phyloP scores from a whole-genome alignment of 1,140 invertebrate species.

The Calliphora vicina region DNA sequence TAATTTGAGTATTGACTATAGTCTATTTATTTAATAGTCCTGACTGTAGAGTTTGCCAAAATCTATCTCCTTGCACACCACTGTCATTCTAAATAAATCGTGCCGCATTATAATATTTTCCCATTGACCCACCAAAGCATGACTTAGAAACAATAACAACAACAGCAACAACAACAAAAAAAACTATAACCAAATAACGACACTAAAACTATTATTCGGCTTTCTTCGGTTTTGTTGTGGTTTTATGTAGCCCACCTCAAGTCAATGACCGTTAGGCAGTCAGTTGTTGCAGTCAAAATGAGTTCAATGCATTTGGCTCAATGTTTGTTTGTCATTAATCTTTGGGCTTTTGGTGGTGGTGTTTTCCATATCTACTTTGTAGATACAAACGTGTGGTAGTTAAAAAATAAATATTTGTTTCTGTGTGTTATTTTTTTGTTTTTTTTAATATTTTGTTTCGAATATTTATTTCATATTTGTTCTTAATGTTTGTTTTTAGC shows the following conservation, averaged over 20 bases:
- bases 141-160: neutral
- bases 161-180: no score
- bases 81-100: neutral
- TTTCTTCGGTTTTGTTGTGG: neutral
- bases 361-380: no score
- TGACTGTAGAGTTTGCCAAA: no score
- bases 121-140: neutral
- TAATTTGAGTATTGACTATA: no score
- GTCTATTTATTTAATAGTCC: no score
- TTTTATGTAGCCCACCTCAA: neutral
- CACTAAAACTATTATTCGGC: neutral
- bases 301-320: neutral
- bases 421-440: neutral
- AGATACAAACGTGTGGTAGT: neutral
- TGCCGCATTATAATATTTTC: neutral
- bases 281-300: neutral
- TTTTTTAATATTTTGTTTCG: neutral
- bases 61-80: neutral
- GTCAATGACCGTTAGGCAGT: constrained; percentile 7
- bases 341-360: neutral
- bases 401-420: neutral
- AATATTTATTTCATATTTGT: neutral
- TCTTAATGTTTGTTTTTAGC: constrained; percentile 5
- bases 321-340: neutral
- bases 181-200: neutral